phyloP scores from a whole-genome alignment of 2,888 invertebrate species.

The Drosophila histrio region DNA sequence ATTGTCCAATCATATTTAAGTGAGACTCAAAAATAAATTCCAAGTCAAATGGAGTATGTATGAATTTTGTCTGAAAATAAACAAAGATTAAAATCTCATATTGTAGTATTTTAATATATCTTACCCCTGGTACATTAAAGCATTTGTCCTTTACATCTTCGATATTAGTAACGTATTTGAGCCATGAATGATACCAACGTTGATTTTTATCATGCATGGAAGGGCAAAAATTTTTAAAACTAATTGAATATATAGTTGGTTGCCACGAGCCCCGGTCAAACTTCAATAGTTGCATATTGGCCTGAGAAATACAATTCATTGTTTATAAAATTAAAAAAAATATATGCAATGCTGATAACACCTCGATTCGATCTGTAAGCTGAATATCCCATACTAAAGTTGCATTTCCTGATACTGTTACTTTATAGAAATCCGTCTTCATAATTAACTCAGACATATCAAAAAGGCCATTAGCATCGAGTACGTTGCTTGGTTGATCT shows the following conservation, averaged over 20 bases:
- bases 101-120: neutral
- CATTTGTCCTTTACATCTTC: constrained; percentile 15
- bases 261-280: too few relatives aligned
- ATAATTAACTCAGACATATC: neutral
- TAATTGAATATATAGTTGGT: too few relatives aligned
- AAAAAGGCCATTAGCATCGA: neutral
- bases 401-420: too few relatives aligned
- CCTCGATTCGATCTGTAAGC: too few relatives aligned
- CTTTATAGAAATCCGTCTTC: fast-evolving
- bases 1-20: neutral
- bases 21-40: neutral
- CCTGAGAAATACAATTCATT: too few relatives aligned
- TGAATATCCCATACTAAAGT: too few relatives aligned
- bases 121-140: too few relatives aligned
- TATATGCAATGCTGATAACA: too few relatives aligned
- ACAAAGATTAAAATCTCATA: neutral
- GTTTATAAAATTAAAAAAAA: too few relatives aligned
- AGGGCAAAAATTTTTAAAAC: neutral
- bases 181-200: constrained; percentile 27
- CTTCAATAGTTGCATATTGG: too few relatives aligned
- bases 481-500: too few relatives aligned
- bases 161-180: neutral
- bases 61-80: constrained; percentile 11
- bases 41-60: neutral
- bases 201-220: neutral